These are phyloP conservation scores for Varroa destructor DNA, from an alignment of 1,140 invertebrate species.

Conservation along the genomic window DNA sequence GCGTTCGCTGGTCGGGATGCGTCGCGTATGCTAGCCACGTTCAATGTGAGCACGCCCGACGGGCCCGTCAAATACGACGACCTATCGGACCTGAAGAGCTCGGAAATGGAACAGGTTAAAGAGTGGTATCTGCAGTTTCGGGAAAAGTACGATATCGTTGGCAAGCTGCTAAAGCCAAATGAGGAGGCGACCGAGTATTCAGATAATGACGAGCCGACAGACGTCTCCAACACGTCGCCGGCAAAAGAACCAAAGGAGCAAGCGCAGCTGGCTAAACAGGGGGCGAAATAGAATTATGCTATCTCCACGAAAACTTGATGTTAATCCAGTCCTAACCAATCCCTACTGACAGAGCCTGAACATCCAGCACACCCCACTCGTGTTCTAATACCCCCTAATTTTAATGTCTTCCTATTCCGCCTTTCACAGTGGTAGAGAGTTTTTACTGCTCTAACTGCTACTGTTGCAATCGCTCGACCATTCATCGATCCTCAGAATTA, in stretches of 20 bases:
- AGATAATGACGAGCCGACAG: constrained; percentile 56
- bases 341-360: no score
- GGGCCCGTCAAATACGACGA: constrained; percentile 73
- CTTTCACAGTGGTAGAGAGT: no score
- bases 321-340: neutral
- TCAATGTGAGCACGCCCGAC: constrained; percentile 64
- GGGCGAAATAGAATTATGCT: neutral
- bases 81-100: constrained; percentile 72
- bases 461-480: no score
- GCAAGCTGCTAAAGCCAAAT: constrained; percentile 74
- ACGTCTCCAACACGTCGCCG: neutral
- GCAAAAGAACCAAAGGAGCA: constrained; percentile 1
- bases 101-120: constrained; percentile 53
- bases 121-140: constrained; percentile 96
- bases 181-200: constrained; percentile 81
- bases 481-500: no score
- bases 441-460: no score
- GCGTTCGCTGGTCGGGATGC: constrained; percentile 91
- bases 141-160: constrained; percentile 88
- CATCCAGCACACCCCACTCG: no score
- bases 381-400: no score
- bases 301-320: neutral
- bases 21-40: constrained; percentile 80
- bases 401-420: no score
- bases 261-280: neutral